A percentile compares a stretch with the other conserved stretches of the same genome.
phyloP scores from a whole-genome alignment of 2,113 vertebrate genomes.

The Zootoca vivipara region DNA sequence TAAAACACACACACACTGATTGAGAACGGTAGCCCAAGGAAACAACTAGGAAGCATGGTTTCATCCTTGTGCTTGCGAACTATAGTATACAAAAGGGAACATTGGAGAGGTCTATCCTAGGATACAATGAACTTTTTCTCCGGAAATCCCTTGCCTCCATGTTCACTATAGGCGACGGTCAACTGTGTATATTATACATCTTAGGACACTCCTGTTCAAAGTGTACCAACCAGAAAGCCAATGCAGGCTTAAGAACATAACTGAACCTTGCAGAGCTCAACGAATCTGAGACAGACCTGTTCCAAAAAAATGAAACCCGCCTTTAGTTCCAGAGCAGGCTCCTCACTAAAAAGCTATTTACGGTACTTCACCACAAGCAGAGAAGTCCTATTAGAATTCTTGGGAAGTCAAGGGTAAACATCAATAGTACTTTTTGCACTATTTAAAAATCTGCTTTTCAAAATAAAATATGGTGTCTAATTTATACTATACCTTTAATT shows the following conservation, averaged over 20 bases:
- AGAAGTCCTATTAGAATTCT: not conserved
- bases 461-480: conserved; percentile 27
- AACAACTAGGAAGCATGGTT: not conserved
- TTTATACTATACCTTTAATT: conserved; percentile 90
- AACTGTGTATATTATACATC: not conserved
- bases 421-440: not conserved
- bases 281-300: not conserved
- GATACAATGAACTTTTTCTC: not conserved
- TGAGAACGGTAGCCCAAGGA: not conserved
- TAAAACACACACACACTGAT: no score
- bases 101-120: not conserved
- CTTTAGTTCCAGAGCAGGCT: not conserved
- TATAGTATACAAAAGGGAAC: not conserved
- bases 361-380: not conserved
- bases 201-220: not conserved
- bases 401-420: not conserved
- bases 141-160: no score
- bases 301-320: conserved; percentile 8
- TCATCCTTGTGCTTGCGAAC: not conserved
- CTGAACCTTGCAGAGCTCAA: not conserved
- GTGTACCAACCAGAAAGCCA: not conserved
- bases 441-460: not conserved
- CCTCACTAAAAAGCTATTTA: conserved; percentile 19
- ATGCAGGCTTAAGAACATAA: not conserved
- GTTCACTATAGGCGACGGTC: not conserved